phyloP scores from a whole-genome alignment of 2,888 invertebrate species.

The Aleiodes leptofemur region DNA sequence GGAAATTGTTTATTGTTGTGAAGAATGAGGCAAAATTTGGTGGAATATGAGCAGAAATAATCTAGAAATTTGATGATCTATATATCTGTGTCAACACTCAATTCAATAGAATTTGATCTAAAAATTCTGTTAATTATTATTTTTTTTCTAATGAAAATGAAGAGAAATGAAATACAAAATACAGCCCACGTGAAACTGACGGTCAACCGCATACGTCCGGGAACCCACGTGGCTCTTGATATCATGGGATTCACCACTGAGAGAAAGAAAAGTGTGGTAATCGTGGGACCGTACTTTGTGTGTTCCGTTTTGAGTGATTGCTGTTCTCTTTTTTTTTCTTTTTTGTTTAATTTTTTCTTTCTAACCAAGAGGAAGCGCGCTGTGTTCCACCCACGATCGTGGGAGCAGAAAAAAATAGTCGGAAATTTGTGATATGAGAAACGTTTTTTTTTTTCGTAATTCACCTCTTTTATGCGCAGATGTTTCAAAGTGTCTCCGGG shows the following conservation, averaged over 20 bases:
- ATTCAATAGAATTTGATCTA: conserved; percentile 24
- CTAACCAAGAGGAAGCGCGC: conserved; percentile 42
- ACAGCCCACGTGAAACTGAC: conserved; percentile 57
- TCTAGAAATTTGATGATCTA: no score
- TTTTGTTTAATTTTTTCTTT: conserved; percentile 35
- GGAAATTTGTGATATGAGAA: conserved; percentile 11
- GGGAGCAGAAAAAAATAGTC: conserved; percentile 18
- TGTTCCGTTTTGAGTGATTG: conserved; percentile 57
- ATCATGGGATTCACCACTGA: conserved; percentile 42
- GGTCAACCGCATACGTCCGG: conserved; percentile 60
- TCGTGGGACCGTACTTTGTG: conserved; percentile 58
- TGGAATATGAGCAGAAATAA: no score
- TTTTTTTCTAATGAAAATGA: conserved; percentile 46
- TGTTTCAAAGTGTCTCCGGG: no score
- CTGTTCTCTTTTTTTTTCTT: conserved; percentile 45
- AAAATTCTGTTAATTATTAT: conserved; percentile 45
- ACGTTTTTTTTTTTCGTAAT: no score
- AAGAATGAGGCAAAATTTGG: conserved; percentile 31
- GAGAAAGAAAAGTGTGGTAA: conserved; percentile 43
- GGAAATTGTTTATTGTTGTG: neutral
- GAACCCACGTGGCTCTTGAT: conserved; percentile 56
- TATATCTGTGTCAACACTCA: no score
- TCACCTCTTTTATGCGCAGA: no score
- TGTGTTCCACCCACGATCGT: neutral
- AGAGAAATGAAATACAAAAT: conserved; percentile 49